phyloP scores from a whole-genome alignment of 2,888 invertebrate species.

The Xylocampa areola region DNA sequence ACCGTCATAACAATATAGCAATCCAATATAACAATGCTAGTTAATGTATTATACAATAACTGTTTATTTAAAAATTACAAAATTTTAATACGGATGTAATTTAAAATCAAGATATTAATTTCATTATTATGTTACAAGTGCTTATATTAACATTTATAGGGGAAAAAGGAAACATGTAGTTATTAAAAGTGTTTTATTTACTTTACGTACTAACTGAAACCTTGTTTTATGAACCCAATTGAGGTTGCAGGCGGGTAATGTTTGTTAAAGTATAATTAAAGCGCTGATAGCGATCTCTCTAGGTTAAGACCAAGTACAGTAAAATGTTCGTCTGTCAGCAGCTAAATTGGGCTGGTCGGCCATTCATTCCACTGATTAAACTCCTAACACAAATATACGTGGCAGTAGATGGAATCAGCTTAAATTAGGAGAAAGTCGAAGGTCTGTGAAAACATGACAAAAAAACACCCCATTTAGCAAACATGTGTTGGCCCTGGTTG shows the following conservation, averaged over 20 bases:
- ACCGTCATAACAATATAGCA: too few species aligned
- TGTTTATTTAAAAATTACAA: too few species aligned
- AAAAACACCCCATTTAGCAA: too few species aligned
- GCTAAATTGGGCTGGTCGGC: conserved; percentile 55
- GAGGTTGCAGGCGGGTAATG: conserved; percentile 70
- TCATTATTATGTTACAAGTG: neutral
- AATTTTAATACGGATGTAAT: conserved; percentile 2
- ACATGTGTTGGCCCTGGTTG: too few species aligned
- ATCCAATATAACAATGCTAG: too few species aligned
- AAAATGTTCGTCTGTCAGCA: conserved; percentile 61
- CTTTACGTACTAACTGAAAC: conserved; percentile 67
- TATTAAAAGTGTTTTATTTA: conserved; percentile 62
- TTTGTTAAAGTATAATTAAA: conserved; percentile 76
- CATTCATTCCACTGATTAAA: conserved; percentile 40
- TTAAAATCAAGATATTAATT: neutral
- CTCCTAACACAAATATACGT: too few species aligned
- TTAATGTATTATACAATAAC: too few species aligned
- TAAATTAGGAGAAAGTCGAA: too few species aligned
- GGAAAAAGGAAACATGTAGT: conserved; percentile 61
- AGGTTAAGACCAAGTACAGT: conserved; percentile 81
- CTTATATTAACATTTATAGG: conserved; percentile 18
- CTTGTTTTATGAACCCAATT: conserved; percentile 73
- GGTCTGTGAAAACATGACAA: too few species aligned
- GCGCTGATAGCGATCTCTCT: conserved; percentile 80
- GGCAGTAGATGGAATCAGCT: too few species aligned